phyloP scores from a whole-genome alignment of 2,113 vertebrate species.

The Hystrix brachyura region DNA sequence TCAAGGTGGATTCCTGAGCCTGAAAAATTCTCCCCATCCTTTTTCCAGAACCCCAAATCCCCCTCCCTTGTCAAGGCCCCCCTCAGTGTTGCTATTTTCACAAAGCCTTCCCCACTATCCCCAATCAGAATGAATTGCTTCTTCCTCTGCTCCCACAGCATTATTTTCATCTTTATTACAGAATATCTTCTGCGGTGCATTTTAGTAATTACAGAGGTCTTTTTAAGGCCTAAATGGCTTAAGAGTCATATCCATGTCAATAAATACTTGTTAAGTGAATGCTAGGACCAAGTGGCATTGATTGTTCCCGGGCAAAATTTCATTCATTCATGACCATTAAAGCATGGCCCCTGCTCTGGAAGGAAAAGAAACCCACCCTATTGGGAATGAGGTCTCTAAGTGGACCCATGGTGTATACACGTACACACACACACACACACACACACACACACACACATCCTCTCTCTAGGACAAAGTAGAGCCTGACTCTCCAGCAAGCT shows the following conservation, averaged over 20 bases:
- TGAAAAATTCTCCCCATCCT: neutral
- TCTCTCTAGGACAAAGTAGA: slow-evolving; percentile 5
- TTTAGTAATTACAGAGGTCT: slow-evolving; percentile 45
- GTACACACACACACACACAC: neutral
- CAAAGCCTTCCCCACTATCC: neutral
- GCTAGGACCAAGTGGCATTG: neutral
- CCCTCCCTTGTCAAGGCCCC: neutral
- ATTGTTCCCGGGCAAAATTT: slow-evolving; percentile 25
- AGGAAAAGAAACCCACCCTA: slow-evolving; percentile 3
- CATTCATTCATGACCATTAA: slow-evolving; percentile 50
- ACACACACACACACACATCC: neutral
- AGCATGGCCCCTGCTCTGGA: neutral
- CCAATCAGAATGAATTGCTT: slow-evolving; percentile 19
- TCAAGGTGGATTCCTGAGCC: neutral
- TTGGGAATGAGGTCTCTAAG: neutral
- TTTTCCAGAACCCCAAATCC: neutral
- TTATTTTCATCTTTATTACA: slow-evolving; percentile 57
- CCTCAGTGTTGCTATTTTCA: neutral
- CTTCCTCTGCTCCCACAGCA: neutral
- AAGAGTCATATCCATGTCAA: neutral
- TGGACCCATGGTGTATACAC: neutral
- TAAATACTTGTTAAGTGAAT: slow-evolving; percentile 66
- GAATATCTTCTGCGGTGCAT: slow-evolving; percentile 10
- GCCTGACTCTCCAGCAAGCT: slow-evolving; percentile 18
- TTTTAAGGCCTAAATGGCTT: slow-evolving; percentile 34